phyloP scores from a whole-genome alignment of 2,888 invertebrate genomes.

The Taphrorychus bicolor region DNA sequence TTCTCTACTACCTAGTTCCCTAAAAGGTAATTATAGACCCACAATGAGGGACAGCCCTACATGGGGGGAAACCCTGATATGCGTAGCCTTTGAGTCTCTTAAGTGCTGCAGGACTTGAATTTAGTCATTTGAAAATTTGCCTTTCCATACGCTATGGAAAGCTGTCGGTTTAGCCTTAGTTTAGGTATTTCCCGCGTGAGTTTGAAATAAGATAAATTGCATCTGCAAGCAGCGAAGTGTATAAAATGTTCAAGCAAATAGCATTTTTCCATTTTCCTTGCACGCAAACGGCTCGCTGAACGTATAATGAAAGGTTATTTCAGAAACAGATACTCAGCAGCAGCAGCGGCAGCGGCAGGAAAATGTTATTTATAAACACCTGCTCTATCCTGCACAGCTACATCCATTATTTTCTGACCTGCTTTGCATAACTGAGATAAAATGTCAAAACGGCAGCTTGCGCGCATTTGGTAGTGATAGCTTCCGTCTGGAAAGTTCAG shows the following conservation, averaged over 20 bases:
- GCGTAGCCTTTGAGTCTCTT: background rate
- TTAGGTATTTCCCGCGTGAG: background rate
- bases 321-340: background rate
- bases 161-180: background rate
- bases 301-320: constrained; percentile 2
- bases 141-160: background rate
- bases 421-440: constrained; percentile 10
- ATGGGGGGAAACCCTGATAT: background rate
- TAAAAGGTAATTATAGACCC: background rate
- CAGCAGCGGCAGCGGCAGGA: no score
- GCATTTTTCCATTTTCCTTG: background rate
- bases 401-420: constrained; percentile 8
- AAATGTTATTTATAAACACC: constrained; percentile 14
- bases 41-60: background rate
- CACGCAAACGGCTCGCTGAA: background rate
- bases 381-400: constrained; percentile 1
- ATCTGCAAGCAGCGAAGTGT: background rate
- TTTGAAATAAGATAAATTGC: background rate
- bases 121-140: background rate
- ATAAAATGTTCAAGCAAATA: background rate
- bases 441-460: constrained; percentile 11
- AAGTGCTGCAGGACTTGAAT: background rate
- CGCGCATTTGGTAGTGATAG: background rate
- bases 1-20: background rate
- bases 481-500: constrained; percentile 3